Base-by-base conservation (phyloP, 2,113 vertebrate species). In the Datnioides undecimradiatus region DNA sequence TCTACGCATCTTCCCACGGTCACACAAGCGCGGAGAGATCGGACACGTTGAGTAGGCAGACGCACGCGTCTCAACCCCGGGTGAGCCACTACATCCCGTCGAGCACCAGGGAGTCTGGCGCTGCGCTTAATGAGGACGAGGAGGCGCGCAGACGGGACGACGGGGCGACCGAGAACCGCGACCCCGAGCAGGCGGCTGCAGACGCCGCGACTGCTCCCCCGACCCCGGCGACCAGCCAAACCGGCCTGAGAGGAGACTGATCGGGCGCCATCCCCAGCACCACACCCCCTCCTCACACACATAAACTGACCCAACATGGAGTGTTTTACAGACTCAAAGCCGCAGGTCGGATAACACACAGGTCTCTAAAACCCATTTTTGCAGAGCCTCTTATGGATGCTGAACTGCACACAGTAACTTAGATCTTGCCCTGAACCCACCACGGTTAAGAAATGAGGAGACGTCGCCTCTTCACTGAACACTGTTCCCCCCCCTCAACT, bases 281-380 rank as follows among this genome's bases (percentile, higher is more conserved):
- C 34, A 27, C 38, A 48, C n/a, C 19, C 49, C 34, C 38, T 21
- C 2, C 27, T 1, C 43, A 21, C 27, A 49, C 66, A 63, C 65
- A 71, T 5, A 33, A 58, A 38, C 54, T 48, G 57, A 66, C 82
- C 82, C 76, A 76, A 76, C 60, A 70, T 43, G 76, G 82, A 88
- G 85, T 73, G 81, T 82, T 90, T 91, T 51, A 76, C 81, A 82
- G 88, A 87, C 80, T 84, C 58, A 48, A 36, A 52, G 79, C 92
- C 87, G 90, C 88, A 74, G 91, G 92, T 92, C 89, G 92, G 93
- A 91, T 89, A 73, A 76, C 73, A 82, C 73, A 76, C 72, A 75
- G 34, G 64, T 76, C 43, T 79, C 90, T 65, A 49, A 14, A 73
- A 73, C 66, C 79, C 19, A 45, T 46, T 48, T 48, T 70, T 69